These are phyloP conservation scores for Philaethria dido DNA, from an alignment of 2,888 invertebrate species.

Conservation along the genomic window DNA sequence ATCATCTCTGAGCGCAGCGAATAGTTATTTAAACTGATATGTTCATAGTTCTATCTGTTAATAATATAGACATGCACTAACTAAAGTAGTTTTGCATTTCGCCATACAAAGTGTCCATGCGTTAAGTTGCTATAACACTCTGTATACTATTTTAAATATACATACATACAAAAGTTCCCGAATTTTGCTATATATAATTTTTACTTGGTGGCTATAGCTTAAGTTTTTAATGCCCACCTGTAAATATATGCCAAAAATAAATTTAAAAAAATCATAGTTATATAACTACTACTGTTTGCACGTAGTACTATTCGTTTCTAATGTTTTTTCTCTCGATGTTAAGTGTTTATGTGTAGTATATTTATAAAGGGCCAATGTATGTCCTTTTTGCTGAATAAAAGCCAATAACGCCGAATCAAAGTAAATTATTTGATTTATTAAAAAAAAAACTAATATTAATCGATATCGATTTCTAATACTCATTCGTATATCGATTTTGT, in stretches of 20 bases:
- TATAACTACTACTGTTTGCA: slow-evolving; percentile 52
- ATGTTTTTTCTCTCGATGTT: slow-evolving; percentile 34
- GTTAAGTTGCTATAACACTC: slow-evolving; percentile 8
- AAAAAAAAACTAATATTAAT: neutral
- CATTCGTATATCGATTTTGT: neutral
- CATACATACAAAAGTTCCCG: slow-evolving; percentile 22
- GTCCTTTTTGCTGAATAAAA: slow-evolving; percentile 26
- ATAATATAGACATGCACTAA: slow-evolving; percentile 20
- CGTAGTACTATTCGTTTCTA: slow-evolving; percentile 62
- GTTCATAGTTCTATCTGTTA: slow-evolving; percentile 4
- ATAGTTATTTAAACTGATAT: neutral
- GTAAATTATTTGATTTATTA: slow-evolving; percentile 6
- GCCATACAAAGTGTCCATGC: slow-evolving; percentile 20
- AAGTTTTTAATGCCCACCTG: slow-evolving; percentile 37
- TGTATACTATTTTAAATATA: slow-evolving; percentile 21
- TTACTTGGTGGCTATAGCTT: slow-evolving; percentile 35
- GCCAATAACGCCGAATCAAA: slow-evolving; percentile 13
- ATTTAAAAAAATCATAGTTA: slow-evolving; percentile 31
- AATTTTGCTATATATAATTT: slow-evolving; percentile 26
- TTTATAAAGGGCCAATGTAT: slow-evolving; percentile 43
- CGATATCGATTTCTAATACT: slow-evolving; percentile 16
- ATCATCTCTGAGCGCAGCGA: neutral
- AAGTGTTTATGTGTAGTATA: slow-evolving; percentile 27
- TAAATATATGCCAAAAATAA: slow-evolving; percentile 63
- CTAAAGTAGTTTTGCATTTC: slow-evolving; percentile 17